Evolutionary conservation across 2,888 invertebrate genomes (phyloP), one percentile per base, ranked within the genome.

Genomic region (Heliconius aoede): DNA sequence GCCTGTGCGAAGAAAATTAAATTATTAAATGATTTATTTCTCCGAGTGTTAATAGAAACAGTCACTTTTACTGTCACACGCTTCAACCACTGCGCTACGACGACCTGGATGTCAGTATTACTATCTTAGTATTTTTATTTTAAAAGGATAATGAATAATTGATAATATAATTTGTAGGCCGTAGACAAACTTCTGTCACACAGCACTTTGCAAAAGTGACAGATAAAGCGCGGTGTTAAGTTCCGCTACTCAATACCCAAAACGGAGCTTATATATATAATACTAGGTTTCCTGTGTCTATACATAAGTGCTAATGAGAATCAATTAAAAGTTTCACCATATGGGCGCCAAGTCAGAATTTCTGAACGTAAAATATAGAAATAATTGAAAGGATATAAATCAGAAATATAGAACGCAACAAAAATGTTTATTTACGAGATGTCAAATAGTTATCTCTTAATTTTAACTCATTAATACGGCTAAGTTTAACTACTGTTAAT

Each of bases 361-460:
- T 32, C 24, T 30, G 8, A 68, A 28, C 51, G 51, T 46, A 51
- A 46, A 28, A 28, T 40, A 67, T 21, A 71, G 30, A 71, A n/a
- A 24, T 26, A 60, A 61, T 60, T 72, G 26, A 61, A 26, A 61
- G 32, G 58, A 36, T 36, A 72, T 72, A 72, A 72, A 72, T 72
- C 40, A 69, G 60, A n/a, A 62, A 74, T 62, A 74, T 69, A 21
- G 61, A 40, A 74, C 72, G 3, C n/a, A 36, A 24, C 28, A 51
- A 26, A 40, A 60, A 46, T 69, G 46, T 61, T 51, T 74, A 74
- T 74, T 62, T 32, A 74, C 46, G 24, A 74, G 15, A 68, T 26
- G 61, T 74, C 69, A 74, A 32, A 74, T 61, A 4, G 40, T 62
- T 74, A 74, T 46, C 51, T 60, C 60, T 62, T 74, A 69, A 74